Base-by-base conservation (phyloP, 2,797 vertebrate species). In the Galaxias olidus region DNA sequence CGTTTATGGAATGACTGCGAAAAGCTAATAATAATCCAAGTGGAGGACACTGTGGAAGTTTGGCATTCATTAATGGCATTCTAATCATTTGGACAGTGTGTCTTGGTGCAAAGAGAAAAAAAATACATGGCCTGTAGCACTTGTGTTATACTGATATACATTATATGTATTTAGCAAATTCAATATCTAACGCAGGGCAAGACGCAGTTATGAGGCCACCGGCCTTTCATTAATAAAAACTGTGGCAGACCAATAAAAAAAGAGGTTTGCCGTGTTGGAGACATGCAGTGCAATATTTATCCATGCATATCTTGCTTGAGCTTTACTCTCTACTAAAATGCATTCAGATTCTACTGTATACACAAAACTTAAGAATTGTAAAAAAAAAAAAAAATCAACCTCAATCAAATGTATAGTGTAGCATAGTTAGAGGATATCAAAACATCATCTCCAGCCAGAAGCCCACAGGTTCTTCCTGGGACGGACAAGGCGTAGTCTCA, bases 241-340 rank as follows among this genome's bases (percentile, higher is more conserved):
- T 30, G 30, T 30, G 30, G 30, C 30, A 30, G 30, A 30, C 30
- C 30, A 30, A 30, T 30, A 30, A 30, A 30, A 30, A 30, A 30
- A 30, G 30, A n/a, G n/a, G n/a, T n/a, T n/a, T n/a, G n/a, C 6
- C 30, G 2, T 6, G 30, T 30, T 79, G 77, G 50, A 67, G 69
- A 77, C 77, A 64, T 73, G 71, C 60, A 73, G 70, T 93, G 90
- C 90, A 84, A 66, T 59, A 83, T 75, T 74, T 63, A 82, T 74
- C 70, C 90, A 92, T 92, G 90, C 91, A 86, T 63, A 80, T 76
- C 71, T 68, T 79, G 64, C 70, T 48, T 40, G 59, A 61, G 52
- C 63, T 62, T 69, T 79, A 76, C 65, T 69, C 61, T 61, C 56
- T 79, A 20, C 43, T 54, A 46, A 18, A 10, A 75, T 6, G 10